phyloP scores from a whole-genome alignment of 1,140 invertebrate species.

The Drosophila carrolli region DNA sequence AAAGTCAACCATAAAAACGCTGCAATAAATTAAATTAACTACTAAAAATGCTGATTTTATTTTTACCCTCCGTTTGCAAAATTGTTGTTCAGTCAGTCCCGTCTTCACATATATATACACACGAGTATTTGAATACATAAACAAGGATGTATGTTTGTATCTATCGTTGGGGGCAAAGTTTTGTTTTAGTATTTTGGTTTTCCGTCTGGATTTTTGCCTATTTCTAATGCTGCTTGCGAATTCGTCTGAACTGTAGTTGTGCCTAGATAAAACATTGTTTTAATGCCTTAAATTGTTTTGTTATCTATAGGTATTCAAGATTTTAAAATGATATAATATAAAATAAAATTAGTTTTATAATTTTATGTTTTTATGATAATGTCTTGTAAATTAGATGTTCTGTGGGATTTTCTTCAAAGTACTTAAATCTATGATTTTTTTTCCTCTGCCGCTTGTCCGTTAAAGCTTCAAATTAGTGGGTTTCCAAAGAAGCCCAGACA shows the following conservation, averaged over 20 bases:
- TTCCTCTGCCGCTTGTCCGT: background rate
- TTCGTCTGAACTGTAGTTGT: slow-evolving; percentile 2
- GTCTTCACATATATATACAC: slow-evolving; percentile 3
- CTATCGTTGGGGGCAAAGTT: slow-evolving; percentile 21
- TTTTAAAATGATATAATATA: too few relatives aligned
- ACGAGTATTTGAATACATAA: slow-evolving; percentile 36
- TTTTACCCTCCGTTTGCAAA: slow-evolving; percentile 68
- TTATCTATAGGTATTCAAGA: too few relatives aligned
- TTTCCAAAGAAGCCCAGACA: slow-evolving; percentile 9
- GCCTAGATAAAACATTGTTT: background rate
- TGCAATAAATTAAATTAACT: slow-evolving; percentile 85
- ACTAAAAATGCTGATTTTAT: slow-evolving; percentile 84
- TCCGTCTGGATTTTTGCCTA: slow-evolving; percentile 8
- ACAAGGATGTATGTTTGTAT: slow-evolving; percentile 27
- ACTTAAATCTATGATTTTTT: background rate
- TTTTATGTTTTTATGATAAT: too few relatives aligned
- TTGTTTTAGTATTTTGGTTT: slow-evolving; percentile 10
- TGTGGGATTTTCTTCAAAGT: background rate
- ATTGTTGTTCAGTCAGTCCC: slow-evolving; percentile 16
- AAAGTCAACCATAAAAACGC: slow-evolving; percentile 85
- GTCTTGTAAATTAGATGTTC: too few relatives aligned
- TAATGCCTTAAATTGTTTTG: background rate
- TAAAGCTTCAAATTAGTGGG: slow-evolving; percentile 11
- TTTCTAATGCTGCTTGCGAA: slow-evolving; percentile 1
- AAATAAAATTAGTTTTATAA: too few relatives aligned